Evolutionary conservation across 2,797 vertebrate genomes (phyloP), one percentile per base, ranked within the genome.

Genomic region (Protonibea diacanthus): DNA sequence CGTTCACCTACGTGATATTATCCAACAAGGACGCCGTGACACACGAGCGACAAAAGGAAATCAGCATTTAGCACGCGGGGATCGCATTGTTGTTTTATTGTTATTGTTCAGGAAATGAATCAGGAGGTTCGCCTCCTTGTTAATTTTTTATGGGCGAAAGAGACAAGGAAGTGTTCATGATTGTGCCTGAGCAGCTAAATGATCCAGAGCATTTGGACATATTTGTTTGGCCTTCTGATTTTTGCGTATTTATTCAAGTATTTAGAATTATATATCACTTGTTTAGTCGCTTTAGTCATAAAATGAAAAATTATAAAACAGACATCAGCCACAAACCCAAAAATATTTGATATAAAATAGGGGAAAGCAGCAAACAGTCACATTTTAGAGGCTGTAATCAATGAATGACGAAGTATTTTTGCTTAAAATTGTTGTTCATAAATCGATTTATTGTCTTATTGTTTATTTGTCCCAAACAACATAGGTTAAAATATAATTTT

Each of bases 1-100:
- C 21, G 76, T 90, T 93, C 92, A 95, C 94, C 95, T 95, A 91
- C 83, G 68, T 59, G 82, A 86, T 89, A 70, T 89, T 84, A 92
- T 90, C 88, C 88, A 73, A 52, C 86, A 71, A 90, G 88, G 83
- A 87, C 88, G 71, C 65, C 0, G 63, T n/a, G 74, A 62, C 66
- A 61, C 52, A 6, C 42, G n/a, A 17, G 40, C 49, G 6, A 69
- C 2, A 45, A 29, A 68, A 61, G 71, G 69, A 67, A 66, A 2
- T 27, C 55, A 20, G 67, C 5, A 20, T 61, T 56, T 5, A 57
- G 20, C 20, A 40, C 48, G 49, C 56, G 8, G n/a, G n/a, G n/a
- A n/a, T n/a, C n/a, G 15, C 11, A 3, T 42, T 42, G 6, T 13
- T 18, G 55, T 23, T 18, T 52, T 29, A 13, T 49, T 56, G 65